A percentile compares a stretch with the other conserved stretches of the same genome.
These are phyloP conservation scores for Cynaeus angustus DNA, from an alignment of 2,888 invertebrate species.

Conservation along the genomic window DNA sequence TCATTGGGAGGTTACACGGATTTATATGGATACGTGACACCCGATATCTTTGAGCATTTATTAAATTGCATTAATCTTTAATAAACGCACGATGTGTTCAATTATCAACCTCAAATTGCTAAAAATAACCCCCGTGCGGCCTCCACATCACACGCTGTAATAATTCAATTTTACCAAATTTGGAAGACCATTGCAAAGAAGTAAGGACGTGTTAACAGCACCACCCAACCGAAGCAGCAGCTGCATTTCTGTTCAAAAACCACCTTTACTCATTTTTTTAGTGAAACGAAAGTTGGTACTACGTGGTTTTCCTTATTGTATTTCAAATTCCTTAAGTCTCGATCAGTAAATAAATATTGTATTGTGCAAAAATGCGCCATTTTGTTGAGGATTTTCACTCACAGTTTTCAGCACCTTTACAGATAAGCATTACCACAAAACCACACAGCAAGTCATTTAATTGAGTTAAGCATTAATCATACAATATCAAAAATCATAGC, in stretches of 20 bases:
- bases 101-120: slow-evolving; percentile 38
- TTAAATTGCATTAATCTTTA: slow-evolving; percentile 19
- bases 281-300: too few species aligned
- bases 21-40: slow-evolving; percentile 64
- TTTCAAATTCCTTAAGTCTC: background rate
- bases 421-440: background rate
- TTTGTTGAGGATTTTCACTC: background rate
- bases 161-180: slow-evolving; percentile 59
- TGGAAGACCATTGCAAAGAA: slow-evolving; percentile 44
- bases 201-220: background rate
- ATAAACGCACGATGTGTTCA: slow-evolving; percentile 20
- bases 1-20: slow-evolving; percentile 46
- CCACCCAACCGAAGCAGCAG: background rate
- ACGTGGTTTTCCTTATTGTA: too few species aligned
- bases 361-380: slow-evolving; percentile 11
- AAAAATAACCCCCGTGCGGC: slow-evolving; percentile 64
- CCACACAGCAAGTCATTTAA: background rate
- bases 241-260: background rate
- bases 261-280: too few species aligned
- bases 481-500: too few species aligned
- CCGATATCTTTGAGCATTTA: slow-evolving; percentile 56
- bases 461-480: too few species aligned
- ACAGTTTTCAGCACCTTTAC: background rate
- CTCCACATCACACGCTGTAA: slow-evolving; percentile 54
- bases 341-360: background rate